These are phyloP conservation scores for Digitonthophagus gazella DNA, from an alignment of 2,888 invertebrate species.

Conservation along the genomic window DNA sequence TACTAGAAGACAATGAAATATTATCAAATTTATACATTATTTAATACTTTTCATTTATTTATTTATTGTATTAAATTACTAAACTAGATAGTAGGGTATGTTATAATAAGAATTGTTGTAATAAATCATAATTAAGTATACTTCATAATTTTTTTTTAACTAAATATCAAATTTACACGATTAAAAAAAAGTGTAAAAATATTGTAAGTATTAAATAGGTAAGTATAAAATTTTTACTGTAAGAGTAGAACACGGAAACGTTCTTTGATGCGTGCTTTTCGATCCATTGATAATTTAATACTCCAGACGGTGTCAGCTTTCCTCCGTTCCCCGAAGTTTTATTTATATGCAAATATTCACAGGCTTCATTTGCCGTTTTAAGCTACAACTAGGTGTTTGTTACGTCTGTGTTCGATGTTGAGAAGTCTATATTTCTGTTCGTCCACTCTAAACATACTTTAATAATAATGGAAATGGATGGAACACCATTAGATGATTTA, in stretches of 20 bases:
- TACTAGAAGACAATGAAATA: constrained; percentile 58
- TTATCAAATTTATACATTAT: too few species aligned
- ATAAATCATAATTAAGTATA: too few species aligned
- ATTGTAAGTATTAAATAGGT: too few species aligned
- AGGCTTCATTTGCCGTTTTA: constrained; percentile 28
- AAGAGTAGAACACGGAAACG: background rate
- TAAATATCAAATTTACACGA: too few species aligned
- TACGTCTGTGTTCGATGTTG: constrained; percentile 21
- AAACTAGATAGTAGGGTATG: background rate
- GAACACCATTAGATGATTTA: constrained; percentile 24
- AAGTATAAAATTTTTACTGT: constrained; percentile 1
- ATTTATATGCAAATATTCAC: constrained; percentile 18
- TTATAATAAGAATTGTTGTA: background rate
- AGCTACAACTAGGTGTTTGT: constrained; percentile 12
- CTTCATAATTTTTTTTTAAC: too few species aligned
- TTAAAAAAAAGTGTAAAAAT: constrained; percentile 18
- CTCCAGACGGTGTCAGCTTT: constrained; percentile 23
- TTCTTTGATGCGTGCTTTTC: background rate
- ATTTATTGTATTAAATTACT: constrained; percentile 20
- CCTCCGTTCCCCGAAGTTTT: constrained; percentile 21
- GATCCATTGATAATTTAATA: constrained; percentile 1
- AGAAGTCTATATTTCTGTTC: constrained; percentile 3
- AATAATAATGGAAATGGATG: constrained; percentile 27
- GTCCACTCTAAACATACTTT: too few species aligned
- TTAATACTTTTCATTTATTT: too few species aligned